phyloP scores from a whole-genome alignment of 2,888 invertebrate species.

The Acanthococcus lagerstroemiae region DNA sequence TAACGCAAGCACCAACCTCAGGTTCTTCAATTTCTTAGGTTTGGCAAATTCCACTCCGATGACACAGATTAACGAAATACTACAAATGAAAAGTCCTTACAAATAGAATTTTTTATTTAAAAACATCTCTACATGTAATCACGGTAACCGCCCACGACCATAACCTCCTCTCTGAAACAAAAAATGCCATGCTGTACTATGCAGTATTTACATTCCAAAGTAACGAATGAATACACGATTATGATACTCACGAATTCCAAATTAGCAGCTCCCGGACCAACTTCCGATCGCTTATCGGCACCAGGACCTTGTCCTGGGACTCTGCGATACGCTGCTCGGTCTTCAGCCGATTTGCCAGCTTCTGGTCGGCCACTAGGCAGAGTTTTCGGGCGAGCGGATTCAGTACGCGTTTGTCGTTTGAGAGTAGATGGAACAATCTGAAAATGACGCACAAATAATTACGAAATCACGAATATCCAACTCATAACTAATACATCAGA shows the following conservation, averaged over 20 bases:
- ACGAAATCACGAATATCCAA: neutral
- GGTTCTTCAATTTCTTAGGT: no score
- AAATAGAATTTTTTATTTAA: conserved; percentile 13
- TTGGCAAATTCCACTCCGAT: no score
- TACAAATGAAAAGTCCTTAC: neutral
- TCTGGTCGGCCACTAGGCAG: conserved; percentile 58
- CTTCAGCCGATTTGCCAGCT: conserved; percentile 60
- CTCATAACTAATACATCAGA: neutral
- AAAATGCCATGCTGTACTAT: neutral
- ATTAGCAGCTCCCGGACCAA: conserved; percentile 85
- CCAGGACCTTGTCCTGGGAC: conserved; percentile 56
- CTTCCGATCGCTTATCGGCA: conserved; percentile 87
- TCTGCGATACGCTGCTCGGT: conserved; percentile 72
- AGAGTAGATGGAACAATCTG: conserved; percentile 93
- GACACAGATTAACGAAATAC: no score
- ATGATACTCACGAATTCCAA: conserved; percentile 83
- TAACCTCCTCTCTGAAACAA: conserved; percentile 25
- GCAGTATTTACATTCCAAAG: neutral
- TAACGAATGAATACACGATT: neutral
- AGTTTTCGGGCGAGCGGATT: conserved; percentile 65
- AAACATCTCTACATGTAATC: conserved; percentile 10
- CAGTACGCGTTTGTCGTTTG: conserved; percentile 78
- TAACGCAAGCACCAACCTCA: no score
- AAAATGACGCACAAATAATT: no score
- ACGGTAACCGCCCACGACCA: conserved; percentile 19